Evolutionary conservation across 2,797 vertebrate species (phyloP).

Genomic region (Capromys pilorides): DNA sequence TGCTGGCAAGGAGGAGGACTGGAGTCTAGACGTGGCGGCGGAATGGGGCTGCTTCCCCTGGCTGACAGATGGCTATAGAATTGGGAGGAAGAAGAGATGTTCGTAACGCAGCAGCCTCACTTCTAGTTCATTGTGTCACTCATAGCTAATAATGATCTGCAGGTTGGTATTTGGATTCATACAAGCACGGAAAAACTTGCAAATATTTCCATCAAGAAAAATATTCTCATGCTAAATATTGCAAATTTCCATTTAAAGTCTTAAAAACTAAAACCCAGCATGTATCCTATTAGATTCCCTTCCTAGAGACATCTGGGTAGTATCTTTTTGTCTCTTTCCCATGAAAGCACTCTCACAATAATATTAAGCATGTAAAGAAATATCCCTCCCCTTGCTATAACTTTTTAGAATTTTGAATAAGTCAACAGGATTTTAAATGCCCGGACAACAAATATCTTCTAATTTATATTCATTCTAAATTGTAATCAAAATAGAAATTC

Average conservation of each 20-base stretch:
- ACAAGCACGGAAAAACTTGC: not conserved
- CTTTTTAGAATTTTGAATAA: not conserved
- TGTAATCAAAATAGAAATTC: slow-evolving; percentile 4
- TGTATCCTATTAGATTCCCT: not conserved
- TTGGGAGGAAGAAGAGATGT: not conserved
- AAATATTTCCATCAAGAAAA: not conserved
- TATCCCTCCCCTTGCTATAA: not conserved
- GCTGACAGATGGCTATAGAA: not conserved
- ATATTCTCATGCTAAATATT: not conserved
- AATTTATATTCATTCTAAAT: not conserved
- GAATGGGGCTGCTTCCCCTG: not conserved
- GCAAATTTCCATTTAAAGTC: slow-evolving; percentile 28
- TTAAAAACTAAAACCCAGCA: not conserved
- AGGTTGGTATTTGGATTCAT: not conserved
- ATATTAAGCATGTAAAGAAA: not conserved
- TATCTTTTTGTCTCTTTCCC: not conserved
- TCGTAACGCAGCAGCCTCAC: not conserved
- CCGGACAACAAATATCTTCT: not conserved
- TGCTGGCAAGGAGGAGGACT: not conserved
- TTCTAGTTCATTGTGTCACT: not conserved
- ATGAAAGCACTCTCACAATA: slow-evolving; percentile 4
- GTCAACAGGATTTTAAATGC: not conserved
- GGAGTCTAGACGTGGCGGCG: not conserved
- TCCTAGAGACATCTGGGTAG: not conserved
- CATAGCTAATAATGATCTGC: not conserved